Evolutionary conservation across 2,888 invertebrate genomes (phyloP), one percentile per base, ranked within the genome.

Genomic region (Gymnocheta viridis): DNA sequence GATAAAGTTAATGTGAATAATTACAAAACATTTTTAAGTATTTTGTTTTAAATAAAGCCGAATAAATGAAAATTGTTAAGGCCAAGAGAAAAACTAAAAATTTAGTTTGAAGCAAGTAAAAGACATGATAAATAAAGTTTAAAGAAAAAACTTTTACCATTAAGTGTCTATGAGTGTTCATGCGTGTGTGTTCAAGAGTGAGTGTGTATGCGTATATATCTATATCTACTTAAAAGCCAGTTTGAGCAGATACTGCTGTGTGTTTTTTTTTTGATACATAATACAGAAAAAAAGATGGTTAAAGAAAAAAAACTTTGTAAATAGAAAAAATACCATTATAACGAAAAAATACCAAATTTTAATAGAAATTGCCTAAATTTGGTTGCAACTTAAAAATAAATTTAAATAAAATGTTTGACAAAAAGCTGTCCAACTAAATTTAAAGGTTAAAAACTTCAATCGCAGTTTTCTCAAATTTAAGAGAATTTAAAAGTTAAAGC

Each of bases 191-290:
- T 38, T 38, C n/a, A n/a, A n/a, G n/a, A 2, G 51, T 44, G 24
- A 17, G 29, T 17, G 32, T 22, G 7, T 60, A 35, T 58, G 24
- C 19, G 9, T 27, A n/a, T 9, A 38, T 62, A 24, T 41, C 0
- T n/a, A 49, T 56, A 19, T 47, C 9, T 80, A 27, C 27, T 17
- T 60, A 70, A 78, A 77, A 69, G 58, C 38, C 35, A 66, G 47
- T 58, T 69, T 27, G 10, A 77, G 77, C 67, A 67, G 47, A 77
- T 19, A 17, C 47, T 14, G 4, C 9, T 19, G 19, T 47, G 44
- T 38, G 7, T 47, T 47, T n/a, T 44, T 6, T 44, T 47, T 47
- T 47, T 47, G 1, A 49, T 66, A 35, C 44, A 44, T 44, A 60
- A 2, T 56, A 51, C 35, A 49, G 7, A 69, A 49, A 35, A 70